phyloP scores from a whole-genome alignment of 2,113 vertebrate species.

The Misgurnus anguillicaudatus region DNA sequence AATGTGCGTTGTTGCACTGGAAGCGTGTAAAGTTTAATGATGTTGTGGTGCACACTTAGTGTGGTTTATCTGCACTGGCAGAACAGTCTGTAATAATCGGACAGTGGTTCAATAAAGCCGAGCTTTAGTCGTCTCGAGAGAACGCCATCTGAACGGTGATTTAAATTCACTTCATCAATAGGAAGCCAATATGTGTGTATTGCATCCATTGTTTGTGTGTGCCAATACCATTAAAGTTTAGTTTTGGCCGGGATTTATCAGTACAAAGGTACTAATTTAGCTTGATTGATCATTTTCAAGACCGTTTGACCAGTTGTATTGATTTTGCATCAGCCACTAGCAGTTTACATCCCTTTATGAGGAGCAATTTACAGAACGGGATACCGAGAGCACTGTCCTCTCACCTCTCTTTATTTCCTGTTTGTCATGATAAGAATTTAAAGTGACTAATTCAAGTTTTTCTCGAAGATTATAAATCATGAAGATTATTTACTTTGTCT shows the following conservation, averaged over 20 bases:
- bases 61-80: constrained; percentile 9
- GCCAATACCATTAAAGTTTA: neutral
- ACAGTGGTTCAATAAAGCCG: constrained; percentile 15
- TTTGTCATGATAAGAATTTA: neutral
- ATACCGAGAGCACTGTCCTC: neutral
- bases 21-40: constrained; percentile 9
- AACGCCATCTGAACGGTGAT: constrained; percentile 9
- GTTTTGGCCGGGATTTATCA: neutral
- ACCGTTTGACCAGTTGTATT: neutral
- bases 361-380: neutral
- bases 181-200: neutral
- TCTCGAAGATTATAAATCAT: neutral
- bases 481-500: neutral
- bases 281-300: neutral
- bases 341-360: neutral
- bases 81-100: constrained; percentile 23
- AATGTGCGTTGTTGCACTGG: neutral
- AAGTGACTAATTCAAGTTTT: constrained; percentile 10
- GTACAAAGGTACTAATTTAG: neutral
- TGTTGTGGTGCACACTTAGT: neutral
- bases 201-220: neutral
- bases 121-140: neutral
- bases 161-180: constrained; percentile 1
- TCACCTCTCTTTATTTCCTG: neutral
- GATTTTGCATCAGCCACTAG: neutral